A percentile compares a stretch with the other conserved stretches of the same genome.
These are phyloP conservation scores for Etheostoma cragini DNA, from an alignment of 2,113 vertebrate genomes.

Conservation along the genomic window DNA sequence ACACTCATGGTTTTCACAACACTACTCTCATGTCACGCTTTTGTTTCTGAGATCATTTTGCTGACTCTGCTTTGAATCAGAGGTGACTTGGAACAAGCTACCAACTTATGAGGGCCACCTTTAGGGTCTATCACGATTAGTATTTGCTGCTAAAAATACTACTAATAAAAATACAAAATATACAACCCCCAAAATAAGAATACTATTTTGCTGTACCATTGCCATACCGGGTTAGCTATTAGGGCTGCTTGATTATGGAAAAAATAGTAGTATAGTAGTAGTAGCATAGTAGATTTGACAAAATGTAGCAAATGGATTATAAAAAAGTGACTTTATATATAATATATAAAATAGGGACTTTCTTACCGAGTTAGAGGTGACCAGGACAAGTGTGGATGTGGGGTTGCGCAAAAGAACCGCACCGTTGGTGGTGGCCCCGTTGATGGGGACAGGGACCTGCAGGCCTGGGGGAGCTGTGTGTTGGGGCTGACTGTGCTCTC, in stretches of 20 bases:
- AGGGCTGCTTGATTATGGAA: no score
- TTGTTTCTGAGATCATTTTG: neutral
- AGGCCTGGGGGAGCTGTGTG: constrained; percentile 80
- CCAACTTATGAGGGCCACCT: neutral
- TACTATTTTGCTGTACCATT: neutral
- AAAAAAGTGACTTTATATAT: no score
- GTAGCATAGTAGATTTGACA: no score
- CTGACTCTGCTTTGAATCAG: neutral
- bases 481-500: constrained; percentile 78
- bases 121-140: neutral
- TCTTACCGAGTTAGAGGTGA: constrained; percentile 81
- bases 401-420: constrained; percentile 80
- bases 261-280: no score
- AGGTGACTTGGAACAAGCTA: neutral
- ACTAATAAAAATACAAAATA: neutral
- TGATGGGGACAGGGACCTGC: constrained; percentile 91
- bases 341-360: neutral
- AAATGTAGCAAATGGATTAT: no score
- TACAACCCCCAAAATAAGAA: neutral
- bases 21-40: neutral
- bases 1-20: neutral
- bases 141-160: neutral
- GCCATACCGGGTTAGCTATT: neutral
- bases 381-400: constrained; percentile 80
- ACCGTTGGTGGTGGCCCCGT: constrained; percentile 84